Conservation (phyloP, 2,888 invertebrate species). For the Metallyticus violacea region DNA sequence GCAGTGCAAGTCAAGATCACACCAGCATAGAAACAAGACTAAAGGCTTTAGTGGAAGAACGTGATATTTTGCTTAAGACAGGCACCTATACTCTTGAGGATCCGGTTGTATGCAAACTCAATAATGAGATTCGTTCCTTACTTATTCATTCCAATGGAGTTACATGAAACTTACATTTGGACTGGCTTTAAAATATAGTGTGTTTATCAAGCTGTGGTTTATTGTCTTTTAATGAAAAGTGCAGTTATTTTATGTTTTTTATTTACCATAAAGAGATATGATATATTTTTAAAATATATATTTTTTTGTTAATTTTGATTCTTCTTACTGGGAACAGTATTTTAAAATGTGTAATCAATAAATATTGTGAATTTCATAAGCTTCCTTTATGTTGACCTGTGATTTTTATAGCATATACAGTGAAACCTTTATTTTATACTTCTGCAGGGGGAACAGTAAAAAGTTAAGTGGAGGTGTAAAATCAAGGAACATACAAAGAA, state of each 20-base stretch:
- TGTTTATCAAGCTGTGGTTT: not conserved
- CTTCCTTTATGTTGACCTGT: not conserved
- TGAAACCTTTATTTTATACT: no score
- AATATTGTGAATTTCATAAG: not conserved
- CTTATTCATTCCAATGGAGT: not conserved
- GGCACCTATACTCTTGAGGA: conserved; percentile 51
- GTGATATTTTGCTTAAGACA: conserved; percentile 51
- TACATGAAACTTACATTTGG: not conserved
- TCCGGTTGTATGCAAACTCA: conserved; percentile 49
- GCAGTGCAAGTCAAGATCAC: not conserved
- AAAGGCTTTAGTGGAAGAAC: conserved; percentile 42
- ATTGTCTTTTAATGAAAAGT: not conserved
- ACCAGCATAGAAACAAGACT: not conserved
- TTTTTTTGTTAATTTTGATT: not conserved
- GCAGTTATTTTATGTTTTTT: not conserved
- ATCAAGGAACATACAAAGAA: no score
- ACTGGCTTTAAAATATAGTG: not conserved
- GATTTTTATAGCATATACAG: not conserved
- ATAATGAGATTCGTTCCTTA: conserved; percentile 48
- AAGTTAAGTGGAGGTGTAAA: no score
- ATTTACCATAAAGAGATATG: not conserved
- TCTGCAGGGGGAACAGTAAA: no score
- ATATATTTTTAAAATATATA: not conserved
- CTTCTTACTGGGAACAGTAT: not conserved
- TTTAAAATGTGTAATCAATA: not conserved